These are phyloP conservation scores for Pangasius macronema DNA, from an alignment of 2,797 vertebrate species.

Conservation along the genomic window DNA sequence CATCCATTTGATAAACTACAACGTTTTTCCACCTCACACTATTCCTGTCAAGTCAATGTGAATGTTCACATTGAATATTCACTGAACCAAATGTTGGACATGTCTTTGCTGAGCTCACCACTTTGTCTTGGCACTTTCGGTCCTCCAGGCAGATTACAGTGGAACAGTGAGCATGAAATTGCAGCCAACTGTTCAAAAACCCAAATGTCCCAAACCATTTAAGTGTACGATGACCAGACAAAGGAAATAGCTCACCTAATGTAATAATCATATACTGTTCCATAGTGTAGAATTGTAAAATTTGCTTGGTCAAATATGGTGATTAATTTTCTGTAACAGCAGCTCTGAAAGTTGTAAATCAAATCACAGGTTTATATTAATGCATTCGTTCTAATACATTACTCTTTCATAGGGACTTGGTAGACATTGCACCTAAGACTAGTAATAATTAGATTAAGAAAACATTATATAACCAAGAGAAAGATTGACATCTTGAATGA, in stretches of 20 bases:
- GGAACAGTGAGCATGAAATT: constrained; percentile 2
- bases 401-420: background rate
- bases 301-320: background rate
- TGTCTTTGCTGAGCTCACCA: background rate
- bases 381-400: background rate
- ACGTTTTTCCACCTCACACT: background rate
- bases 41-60: background rate
- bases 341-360: background rate
- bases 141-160: constrained; percentile 1
- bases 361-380: background rate
- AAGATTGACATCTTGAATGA: background rate
- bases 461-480: background rate
- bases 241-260: background rate
- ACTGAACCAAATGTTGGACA: background rate
- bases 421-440: too few species aligned
- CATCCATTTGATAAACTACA: background rate
- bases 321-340: background rate
- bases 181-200: background rate
- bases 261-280: background rate
- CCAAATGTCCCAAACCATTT: background rate
- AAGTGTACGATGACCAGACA: background rate
- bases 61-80: background rate
- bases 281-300: background rate
- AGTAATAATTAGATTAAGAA: too few species aligned
- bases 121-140: background rate